Evolutionary conservation across 2,888 invertebrate species (phyloP), one percentile per base, ranked within the genome.

Genomic region (Zele albiditarsus): DNA sequence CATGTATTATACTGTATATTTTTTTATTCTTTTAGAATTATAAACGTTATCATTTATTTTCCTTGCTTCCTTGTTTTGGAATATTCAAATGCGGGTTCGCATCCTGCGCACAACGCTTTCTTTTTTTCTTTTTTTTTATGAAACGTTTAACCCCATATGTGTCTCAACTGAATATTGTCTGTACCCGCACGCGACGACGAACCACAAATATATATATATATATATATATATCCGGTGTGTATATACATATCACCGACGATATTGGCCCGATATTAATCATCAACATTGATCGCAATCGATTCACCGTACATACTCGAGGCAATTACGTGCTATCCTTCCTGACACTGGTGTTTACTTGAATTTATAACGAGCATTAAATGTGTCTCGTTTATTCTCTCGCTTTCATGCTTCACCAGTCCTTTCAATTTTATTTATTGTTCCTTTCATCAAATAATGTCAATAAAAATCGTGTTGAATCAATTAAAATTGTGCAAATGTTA

Each of bases 211-310:
- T 20, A n/a, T 60, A 23, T 5, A 49, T 58, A 38, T 27, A 57
- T 5, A 5, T 57, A 42, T 60, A 2, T 27, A 60, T 23, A 38
- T 57, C 12, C 10, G 6, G 1, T 12, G 38, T 6, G 2, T 57
- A 42, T 62, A 3, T 27, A 60, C 16, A 38, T 33, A 33, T 53
- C 33, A 57, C 62, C 60, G 27, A 33, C 62, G 27, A 62, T 67
- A 73, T 66, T 67, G 62, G 42, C 20, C 20, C 25, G 49, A 58
- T 68, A 68, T 73, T 62, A 73, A 68, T 68, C 49, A 49, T 16
- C 42, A 67, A 46, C 38, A 46, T 49, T 62, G 73, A 68, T 73
- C 67, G 62, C 67, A 73, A 73, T 73, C 73, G 73, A 67, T 73
- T n/a, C 28, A 33, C 38, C 28, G 23, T 65, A 66, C 49, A 72